These are phyloP conservation scores for Numenius phaeopus DNA, from an alignment of 2,797 vertebrate genomes.

Conservation along the genomic window DNA sequence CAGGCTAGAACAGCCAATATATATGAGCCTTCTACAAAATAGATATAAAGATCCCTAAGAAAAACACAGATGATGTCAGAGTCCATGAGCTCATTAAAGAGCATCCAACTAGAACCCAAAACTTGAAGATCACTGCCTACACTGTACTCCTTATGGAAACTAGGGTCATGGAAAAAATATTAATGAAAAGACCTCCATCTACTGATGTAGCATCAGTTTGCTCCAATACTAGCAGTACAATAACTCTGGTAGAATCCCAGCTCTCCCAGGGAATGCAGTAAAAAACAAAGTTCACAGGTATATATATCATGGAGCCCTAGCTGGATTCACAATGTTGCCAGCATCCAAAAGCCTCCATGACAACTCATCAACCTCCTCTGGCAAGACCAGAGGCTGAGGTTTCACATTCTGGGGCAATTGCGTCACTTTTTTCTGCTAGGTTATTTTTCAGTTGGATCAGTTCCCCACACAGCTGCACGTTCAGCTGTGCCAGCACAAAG, in stretches of 20 bases:
- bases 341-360: background rate
- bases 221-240: background rate
- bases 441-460: constrained; percentile 28
- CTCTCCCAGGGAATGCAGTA: fast-evolving
- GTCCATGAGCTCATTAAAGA: background rate
- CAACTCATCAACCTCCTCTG: background rate
- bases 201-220: background rate
- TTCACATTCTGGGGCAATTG: background rate
- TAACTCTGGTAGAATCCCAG: background rate
- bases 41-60: background rate
- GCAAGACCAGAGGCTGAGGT: background rate
- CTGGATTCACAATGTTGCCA: background rate
- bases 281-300: background rate
- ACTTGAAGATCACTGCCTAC: background rate
- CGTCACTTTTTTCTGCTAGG: background rate
- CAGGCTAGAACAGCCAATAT: background rate
- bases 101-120: background rate
- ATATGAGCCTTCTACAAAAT: background rate
- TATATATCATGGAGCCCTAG: background rate
- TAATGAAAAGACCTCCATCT: background rate
- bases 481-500: constrained; percentile 42
- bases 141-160: background rate
- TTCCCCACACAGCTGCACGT: constrained; percentile 6
- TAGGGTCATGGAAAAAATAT: background rate
- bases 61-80: background rate